Evolutionary conservation across 2,797 vertebrate genomes (phyloP).

Genomic region (Xyrichtys novacula): DNA sequence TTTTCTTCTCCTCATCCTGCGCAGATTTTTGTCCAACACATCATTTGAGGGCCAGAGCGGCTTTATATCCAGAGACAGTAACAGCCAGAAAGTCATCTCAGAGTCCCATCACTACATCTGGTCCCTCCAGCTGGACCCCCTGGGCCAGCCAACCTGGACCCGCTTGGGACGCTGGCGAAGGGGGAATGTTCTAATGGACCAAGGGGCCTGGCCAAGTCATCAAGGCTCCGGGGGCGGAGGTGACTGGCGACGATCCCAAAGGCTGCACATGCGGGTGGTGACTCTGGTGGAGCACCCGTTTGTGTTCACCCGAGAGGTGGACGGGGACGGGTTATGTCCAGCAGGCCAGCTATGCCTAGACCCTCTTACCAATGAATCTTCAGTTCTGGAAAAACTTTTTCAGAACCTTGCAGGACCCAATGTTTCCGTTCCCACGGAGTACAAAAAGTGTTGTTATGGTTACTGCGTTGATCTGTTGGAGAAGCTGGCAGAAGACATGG

Average conservation of each 20-base stretch:
- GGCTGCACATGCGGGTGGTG: slow-evolving; percentile 93
- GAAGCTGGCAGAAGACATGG: slow-evolving; percentile 96
- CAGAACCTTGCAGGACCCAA: slow-evolving; percentile 89
- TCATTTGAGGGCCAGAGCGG: slow-evolving; percentile 95
- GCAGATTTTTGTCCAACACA: slow-evolving; percentile 95
- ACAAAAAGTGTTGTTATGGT: slow-evolving; percentile 97
- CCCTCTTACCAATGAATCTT: slow-evolving; percentile 92
- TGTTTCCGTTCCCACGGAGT: slow-evolving; percentile 87
- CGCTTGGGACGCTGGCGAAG: slow-evolving; percentile 94
- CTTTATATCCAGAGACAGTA: slow-evolving; percentile 86
- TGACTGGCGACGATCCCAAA: slow-evolving; percentile 86
- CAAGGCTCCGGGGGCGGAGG: slow-evolving; percentile 78
- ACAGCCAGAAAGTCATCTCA: slow-evolving; percentile 87
- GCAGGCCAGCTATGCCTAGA: slow-evolving; percentile 96
- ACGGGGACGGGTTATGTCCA: slow-evolving; percentile 93
- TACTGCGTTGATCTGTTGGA: slow-evolving; percentile 97
- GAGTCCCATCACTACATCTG: slow-evolving; percentile 98
- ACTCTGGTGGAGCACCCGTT: slow-evolving; percentile 97
- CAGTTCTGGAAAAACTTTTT: slow-evolving; percentile 88
- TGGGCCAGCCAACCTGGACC: slow-evolving; percentile 96
- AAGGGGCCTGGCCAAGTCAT: slow-evolving; percentile 92
- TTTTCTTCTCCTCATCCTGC: neutral
- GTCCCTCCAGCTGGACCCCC: slow-evolving; percentile 96
- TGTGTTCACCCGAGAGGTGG: slow-evolving; percentile 97
- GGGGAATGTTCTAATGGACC: slow-evolving; percentile 92